These are phyloP conservation scores for Pseudomugil gertrudae DNA, from an alignment of 2,797 vertebrate genomes.

Conservation along the genomic window DNA sequence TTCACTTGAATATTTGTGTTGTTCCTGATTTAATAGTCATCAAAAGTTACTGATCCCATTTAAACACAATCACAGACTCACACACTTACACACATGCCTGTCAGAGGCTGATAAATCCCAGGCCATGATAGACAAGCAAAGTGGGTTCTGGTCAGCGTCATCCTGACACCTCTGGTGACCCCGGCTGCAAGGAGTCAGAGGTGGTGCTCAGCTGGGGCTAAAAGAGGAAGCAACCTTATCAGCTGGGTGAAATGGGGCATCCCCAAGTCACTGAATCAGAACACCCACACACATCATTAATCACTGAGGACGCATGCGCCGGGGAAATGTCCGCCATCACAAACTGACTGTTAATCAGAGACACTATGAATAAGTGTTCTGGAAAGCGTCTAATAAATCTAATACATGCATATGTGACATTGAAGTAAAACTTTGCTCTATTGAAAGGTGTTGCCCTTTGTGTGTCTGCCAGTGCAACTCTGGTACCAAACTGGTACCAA, in stretches of 20 bases:
- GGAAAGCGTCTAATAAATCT: background rate
- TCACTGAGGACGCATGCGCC: slow-evolving; percentile 27
- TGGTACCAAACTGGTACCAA: too few relatives aligned
- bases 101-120: slow-evolving; percentile 52
- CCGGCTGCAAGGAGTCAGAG: slow-evolving; percentile 56
- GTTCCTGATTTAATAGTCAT: slow-evolving; percentile 28
- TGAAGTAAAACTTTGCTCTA: background rate
- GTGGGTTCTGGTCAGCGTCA: slow-evolving; percentile 57
- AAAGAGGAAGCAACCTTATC: slow-evolving; percentile 74
- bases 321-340: too few relatives aligned
- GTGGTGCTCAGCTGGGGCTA: slow-evolving; percentile 61
- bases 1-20: slow-evolving; percentile 36
- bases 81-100: slow-evolving; percentile 16
- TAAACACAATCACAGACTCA: background rate
- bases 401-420: slow-evolving; percentile 2
- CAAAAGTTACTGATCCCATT: slow-evolving; percentile 4
- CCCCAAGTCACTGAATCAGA: slow-evolving; percentile 33
- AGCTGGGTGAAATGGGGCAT: slow-evolving; percentile 54
- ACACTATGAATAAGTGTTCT: background rate
- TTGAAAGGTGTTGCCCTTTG: too few relatives aligned
- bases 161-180: slow-evolving; percentile 62
- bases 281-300: slow-evolving; percentile 59
- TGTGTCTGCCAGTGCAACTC: too few relatives aligned
- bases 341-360: slow-evolving; percentile 3
- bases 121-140: slow-evolving; percentile 38